Percentiles rank a stretch among this genome's conserved stretches.
Conservation (phyloP, 2,113 vertebrate genomes). For the Takifugu bimaculatus region DNA sequence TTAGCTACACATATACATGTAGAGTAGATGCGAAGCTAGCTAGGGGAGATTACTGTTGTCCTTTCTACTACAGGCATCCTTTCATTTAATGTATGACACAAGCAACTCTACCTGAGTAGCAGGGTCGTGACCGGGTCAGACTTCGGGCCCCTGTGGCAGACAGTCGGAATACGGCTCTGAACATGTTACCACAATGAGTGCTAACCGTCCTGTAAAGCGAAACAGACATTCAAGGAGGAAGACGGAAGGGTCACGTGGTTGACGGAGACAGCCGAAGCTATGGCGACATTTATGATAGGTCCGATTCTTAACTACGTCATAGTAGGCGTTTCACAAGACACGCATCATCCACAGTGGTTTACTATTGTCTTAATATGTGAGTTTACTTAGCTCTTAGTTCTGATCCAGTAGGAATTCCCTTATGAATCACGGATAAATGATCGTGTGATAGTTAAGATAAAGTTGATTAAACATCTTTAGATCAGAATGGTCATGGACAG, state of each 20-base stretch:
- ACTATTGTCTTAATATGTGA: no score
- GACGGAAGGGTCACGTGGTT: conserved; percentile 36
- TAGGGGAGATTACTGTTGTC: neutral
- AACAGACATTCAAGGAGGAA: conserved; percentile 20
- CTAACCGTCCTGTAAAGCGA: conserved; percentile 22
- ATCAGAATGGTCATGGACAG: no score
- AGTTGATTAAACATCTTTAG: no score
- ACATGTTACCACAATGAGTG: conserved; percentile 63
- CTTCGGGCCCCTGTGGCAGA: conserved; percentile 53
- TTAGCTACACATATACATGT: neutral
- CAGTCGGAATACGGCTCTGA: conserved; percentile 64
- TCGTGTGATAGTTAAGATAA: no score
- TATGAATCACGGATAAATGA: no score
- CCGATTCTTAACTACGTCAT: neutral
- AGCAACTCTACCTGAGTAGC: conserved; percentile 56
- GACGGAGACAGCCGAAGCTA: conserved; percentile 31
- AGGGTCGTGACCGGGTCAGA: conserved; percentile 55
- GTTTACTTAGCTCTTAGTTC: no score
- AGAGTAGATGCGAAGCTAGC: conserved; percentile 19
- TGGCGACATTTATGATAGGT: neutral
- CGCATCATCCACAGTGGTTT: no score
- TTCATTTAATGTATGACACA: neutral
- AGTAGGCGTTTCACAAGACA: no score
- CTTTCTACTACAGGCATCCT: no score
- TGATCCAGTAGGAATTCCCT: no score